Percentiles rank a stretch among this genome's conserved stretches.
Conservation (phyloP, 2,797 vertebrate genomes). For the Acanthornis magna region DNA sequence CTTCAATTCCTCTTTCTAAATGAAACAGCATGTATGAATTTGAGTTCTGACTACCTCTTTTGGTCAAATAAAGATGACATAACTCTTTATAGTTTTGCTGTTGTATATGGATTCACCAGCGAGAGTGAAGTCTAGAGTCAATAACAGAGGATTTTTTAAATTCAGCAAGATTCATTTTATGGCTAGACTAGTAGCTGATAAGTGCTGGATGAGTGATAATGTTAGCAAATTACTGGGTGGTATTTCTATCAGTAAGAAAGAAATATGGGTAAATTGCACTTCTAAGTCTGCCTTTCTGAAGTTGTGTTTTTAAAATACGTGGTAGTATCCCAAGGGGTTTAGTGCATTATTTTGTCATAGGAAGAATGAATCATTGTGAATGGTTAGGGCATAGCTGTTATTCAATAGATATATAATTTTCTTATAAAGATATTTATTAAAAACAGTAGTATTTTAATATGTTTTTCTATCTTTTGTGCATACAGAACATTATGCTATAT, state of each 20-base stretch:
- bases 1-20: neutral
- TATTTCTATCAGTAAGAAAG: constrained; percentile 1
- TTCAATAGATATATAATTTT: neutral
- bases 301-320: neutral
- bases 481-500: neutral
- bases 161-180: neutral
- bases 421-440: neutral
- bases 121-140: neutral
- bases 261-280: neutral
- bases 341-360: neutral
- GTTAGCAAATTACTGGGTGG: neutral
- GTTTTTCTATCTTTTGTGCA: neutral
- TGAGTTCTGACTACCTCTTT: neutral
- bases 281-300: neutral
- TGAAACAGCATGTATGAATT: neutral
- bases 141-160: neutral
- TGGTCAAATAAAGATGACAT: neutral
- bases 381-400: neutral
- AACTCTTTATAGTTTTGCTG: neutral
- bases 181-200: neutral
- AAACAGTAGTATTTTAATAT: neutral
- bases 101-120: neutral
- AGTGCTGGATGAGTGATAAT: neutral
- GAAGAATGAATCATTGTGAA: neutral
- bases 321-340: neutral